A percentile compares a stretch with the other conserved stretches of the same genome.
Evolutionary conservation across 1,140 invertebrate genomes (phyloP).

Genomic region (Stratiolaelaps scimitus): DNA sequence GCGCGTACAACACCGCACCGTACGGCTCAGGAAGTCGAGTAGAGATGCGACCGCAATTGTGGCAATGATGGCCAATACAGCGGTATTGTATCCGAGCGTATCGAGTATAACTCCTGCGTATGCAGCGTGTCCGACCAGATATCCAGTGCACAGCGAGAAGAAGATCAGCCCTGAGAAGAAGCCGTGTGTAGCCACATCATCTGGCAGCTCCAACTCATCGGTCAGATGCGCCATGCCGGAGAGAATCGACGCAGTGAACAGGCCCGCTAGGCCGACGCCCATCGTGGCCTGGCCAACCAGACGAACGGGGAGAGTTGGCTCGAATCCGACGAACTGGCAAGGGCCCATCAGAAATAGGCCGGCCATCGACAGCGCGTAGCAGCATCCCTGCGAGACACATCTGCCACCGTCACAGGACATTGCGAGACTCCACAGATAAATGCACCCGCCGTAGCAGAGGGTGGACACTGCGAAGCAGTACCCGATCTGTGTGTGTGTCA

Average conservation of each 20-base stretch:
- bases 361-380: background rate
- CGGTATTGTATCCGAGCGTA: background rate
- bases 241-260: background rate
- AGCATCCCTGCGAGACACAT: background rate
- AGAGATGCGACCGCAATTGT: background rate
- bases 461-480: slow-evolving; percentile 13
- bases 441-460: slow-evolving; percentile 15
- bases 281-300: background rate
- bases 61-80: background rate
- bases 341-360: slow-evolving; percentile 16
- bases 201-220: background rate
- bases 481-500: slow-evolving; percentile 1
- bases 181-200: slow-evolving; percentile 5
- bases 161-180: slow-evolving; percentile 13
- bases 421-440: background rate
- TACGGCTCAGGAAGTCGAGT: background rate
- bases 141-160: background rate
- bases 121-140: slow-evolving; percentile 6
- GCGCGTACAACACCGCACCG: too few relatives aligned
- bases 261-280: slow-evolving; percentile 12
- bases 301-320: background rate
- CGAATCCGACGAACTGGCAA: background rate
- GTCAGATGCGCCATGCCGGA: background rate
- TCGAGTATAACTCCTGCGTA: background rate
- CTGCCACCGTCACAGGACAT: background rate